Evolutionary conservation across 2,888 invertebrate genomes (phyloP).

Genomic region (Epinotia ramella): DNA sequence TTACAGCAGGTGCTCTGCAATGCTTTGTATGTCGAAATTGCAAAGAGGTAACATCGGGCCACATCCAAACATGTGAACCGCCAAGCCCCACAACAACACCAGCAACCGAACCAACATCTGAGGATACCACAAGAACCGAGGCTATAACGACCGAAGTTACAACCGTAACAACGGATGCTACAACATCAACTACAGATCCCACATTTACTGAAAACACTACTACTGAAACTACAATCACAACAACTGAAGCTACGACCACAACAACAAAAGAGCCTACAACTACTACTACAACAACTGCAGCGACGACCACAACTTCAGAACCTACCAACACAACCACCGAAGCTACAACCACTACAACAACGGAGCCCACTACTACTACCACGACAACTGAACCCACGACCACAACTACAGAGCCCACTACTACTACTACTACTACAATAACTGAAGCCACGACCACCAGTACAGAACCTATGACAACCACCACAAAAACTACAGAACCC

Average conservation of each 20-base stretch:
- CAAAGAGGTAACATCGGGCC: conserved; percentile 27
- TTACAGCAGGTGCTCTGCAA: conserved; percentile 41
- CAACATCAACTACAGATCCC: neutral
- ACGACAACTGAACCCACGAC: neutral
- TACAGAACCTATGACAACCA: neutral
- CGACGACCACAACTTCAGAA: neutral
- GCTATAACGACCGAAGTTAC: neutral
- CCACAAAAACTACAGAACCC: neutral
- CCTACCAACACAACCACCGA: neutral
- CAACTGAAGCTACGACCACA: conserved; percentile 17
- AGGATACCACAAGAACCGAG: conserved; percentile 13
- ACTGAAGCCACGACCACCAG: conserved; percentile 1
- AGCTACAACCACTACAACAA: neutral
- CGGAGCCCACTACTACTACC: neutral
- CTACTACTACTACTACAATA: neutral
- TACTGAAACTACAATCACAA: neutral
- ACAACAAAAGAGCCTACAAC: conserved; percentile 6
- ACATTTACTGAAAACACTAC: neutral
- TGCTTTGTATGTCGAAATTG: conserved; percentile 44
- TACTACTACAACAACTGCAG: conserved; percentile 8
- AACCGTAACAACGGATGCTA: neutral
- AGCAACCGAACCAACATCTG: conserved; percentile 3
- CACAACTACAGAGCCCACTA: neutral
- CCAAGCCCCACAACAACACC: conserved; percentile 18
- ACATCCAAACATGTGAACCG: conserved; percentile 41